Evolutionary conservation across 2,797 vertebrate species (phyloP), one percentile per base, ranked within the genome.

Genomic region (Cirrhinus mrigala): DNA sequence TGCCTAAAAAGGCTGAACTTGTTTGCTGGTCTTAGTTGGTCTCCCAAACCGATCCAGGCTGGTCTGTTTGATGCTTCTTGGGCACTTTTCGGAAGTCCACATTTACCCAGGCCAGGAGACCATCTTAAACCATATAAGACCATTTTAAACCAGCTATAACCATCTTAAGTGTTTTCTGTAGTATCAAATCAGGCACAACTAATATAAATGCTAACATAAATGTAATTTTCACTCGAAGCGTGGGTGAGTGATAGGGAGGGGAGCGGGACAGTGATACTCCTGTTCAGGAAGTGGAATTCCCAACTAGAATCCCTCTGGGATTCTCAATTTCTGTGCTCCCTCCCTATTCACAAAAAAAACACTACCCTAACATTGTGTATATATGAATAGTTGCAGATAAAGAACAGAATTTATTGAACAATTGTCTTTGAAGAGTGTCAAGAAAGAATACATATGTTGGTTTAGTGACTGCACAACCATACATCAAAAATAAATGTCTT

Each of bases 211-310:
- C 15, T 73, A 79, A 73, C 71, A 78, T 74, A 86, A 73, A 69
- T 16, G 20, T 79, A 29, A 70, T 64, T 66, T 79, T 37, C 15
- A 15, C 29, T 29, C 85, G 29, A 85, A 87, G 79, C 33, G 46
- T 84, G 77, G 74, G 40, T 80, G 86, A 87, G 74, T 81, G 76
- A 79, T 37, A 56, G 70, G 44, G 62, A 89, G 79, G 15, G 60
- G 75, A 87, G 85, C 74, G 81, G 85, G 82, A 79, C 82, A 69
- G 84, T 86, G 84, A 87, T 83, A 86, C 85, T 85, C 87, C 85
- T 75, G 62, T 87, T 89, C 87, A 86, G 87, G 86, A 90, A 86
- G 86, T 87, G 87, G 78, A 90, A 87, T 78, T 89, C 89, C 86
- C 85, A 89, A 83, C 82, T 82, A 86, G 85, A 86, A 78, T 62